Evolutionary conservation across 2,113 vertebrate species (phyloP).

Genomic region (Strix aluco): DNA sequence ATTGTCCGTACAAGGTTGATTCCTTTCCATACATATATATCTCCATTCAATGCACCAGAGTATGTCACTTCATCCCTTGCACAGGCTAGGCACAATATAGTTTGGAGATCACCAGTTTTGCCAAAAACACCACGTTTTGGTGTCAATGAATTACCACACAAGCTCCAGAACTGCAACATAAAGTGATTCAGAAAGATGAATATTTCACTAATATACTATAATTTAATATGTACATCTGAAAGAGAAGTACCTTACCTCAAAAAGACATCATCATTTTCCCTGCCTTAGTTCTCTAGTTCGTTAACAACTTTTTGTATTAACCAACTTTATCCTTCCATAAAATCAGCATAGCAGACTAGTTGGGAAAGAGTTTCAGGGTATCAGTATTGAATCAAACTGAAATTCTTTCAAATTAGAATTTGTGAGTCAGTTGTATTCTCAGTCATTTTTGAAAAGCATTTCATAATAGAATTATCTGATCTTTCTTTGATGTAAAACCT

Average conservation of each 20-base stretch:
- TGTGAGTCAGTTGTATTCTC: background rate
- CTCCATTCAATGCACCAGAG: slow-evolving; percentile 95
- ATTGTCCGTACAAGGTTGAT: slow-evolving; percentile 92
- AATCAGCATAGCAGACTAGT: background rate
- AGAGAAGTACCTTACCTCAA: background rate
- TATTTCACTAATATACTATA: background rate
- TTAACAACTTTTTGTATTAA: background rate
- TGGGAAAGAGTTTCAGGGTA: background rate
- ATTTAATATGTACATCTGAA: background rate
- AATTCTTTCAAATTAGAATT: background rate
- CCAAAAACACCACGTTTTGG: slow-evolving; percentile 97
- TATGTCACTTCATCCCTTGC: slow-evolving; percentile 96
- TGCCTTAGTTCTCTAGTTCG: background rate
- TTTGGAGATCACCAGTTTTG: slow-evolving; percentile 97
- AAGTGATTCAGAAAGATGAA: background rate
- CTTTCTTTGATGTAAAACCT: background rate
- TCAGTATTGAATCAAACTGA: background rate
- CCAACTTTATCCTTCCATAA: background rate
- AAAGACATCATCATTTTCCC: background rate
- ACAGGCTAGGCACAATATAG: slow-evolving; percentile 96
- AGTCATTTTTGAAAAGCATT: background rate
- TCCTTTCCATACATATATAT: slow-evolving; percentile 98
- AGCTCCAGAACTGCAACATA: slow-evolving; percentile 92
- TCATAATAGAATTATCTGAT: background rate
- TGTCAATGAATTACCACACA: slow-evolving; percentile 96